A percentile compares a stretch with the other conserved stretches of the same genome.
Conservation (phyloP, 2,888 invertebrate genomes). For the Eudemis profundana region DNA sequence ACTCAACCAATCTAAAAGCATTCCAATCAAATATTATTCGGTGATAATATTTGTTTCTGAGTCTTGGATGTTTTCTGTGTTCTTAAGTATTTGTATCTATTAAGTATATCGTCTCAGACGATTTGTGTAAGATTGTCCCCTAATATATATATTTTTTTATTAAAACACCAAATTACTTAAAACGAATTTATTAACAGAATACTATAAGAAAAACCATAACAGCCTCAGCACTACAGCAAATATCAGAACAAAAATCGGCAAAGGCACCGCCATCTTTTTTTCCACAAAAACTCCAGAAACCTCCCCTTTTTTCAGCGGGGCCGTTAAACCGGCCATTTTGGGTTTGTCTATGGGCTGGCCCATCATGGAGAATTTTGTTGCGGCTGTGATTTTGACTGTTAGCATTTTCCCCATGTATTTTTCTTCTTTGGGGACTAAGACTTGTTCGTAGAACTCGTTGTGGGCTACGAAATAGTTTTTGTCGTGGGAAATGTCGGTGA, state of each 20-base stretch:
- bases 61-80: no score
- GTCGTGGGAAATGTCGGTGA: slow-evolving; percentile 97
- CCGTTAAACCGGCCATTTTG: slow-evolving; percentile 80
- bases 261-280: slow-evolving; percentile 58
- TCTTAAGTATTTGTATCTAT: no score
- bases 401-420: slow-evolving; percentile 93
- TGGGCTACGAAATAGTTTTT: slow-evolving; percentile 96
- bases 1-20: no score
- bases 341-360: slow-evolving; percentile 87
- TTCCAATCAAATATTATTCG: no score
- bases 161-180: slow-evolving; percentile 50
- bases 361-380: slow-evolving; percentile 92
- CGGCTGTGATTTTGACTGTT: slow-evolving; percentile 89
- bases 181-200: slow-evolving; percentile 49
- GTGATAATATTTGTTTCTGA: no score
- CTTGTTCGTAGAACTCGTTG: slow-evolving; percentile 96
- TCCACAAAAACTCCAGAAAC: slow-evolving; percentile 79
- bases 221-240: slow-evolving; percentile 74
- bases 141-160: no score
- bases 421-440: slow-evolving; percentile 91
- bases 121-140: no score
- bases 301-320: slow-evolving; percentile 82
- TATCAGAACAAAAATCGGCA: slow-evolving; percentile 68
- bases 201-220: slow-evolving; percentile 74
- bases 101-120: no score